Conservation (phyloP, 1,140 invertebrate species). For the Stenopsyche tienmushanensis region DNA sequence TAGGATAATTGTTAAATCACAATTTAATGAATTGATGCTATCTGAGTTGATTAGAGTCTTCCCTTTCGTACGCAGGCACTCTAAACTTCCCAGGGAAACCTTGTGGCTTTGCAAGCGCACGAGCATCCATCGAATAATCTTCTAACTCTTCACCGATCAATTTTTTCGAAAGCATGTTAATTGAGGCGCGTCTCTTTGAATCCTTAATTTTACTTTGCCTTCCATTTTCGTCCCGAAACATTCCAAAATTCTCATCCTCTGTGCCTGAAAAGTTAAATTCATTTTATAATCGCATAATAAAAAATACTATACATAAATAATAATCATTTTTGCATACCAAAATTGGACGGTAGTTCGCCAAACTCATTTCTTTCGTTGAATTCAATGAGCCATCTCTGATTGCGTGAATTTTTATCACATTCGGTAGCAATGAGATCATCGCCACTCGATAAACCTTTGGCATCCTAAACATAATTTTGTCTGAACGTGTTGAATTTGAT, state of each 20-base stretch:
- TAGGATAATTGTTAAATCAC: not conserved
- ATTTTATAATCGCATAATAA: not conserved
- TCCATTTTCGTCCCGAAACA: slow-evolving; percentile 5
- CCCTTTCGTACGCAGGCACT: slow-evolving; percentile 52
- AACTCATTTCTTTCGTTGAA: slow-evolving; percentile 32
- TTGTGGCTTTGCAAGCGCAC: slow-evolving; percentile 5
- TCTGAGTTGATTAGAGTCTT: slow-evolving; percentile 42
- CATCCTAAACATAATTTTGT: slow-evolving; percentile 31
- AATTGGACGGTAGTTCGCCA: slow-evolving; percentile 17
- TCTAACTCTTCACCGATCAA: not conserved
- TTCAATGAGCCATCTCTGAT: slow-evolving; percentile 30
- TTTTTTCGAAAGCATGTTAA: not conserved
- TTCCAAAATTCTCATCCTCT: not conserved
- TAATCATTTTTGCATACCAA: slow-evolving; percentile 7
- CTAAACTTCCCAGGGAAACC: slow-evolving; percentile 14
- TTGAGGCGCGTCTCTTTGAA: no score
- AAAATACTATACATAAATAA: not conserved
- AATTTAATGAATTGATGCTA: not conserved
- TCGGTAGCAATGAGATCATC: slow-evolving; percentile 24
- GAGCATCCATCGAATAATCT: not conserved
- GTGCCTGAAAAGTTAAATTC: not conserved
- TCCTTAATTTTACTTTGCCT: not conserved
- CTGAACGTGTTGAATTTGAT: slow-evolving; percentile 29
- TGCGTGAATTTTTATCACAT: slow-evolving; percentile 16
- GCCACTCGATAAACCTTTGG: slow-evolving; percentile 23